These are phyloP conservation scores for Chinchilla lanigera DNA, from an alignment of 2,113 vertebrate species.

Conservation along the genomic window DNA sequence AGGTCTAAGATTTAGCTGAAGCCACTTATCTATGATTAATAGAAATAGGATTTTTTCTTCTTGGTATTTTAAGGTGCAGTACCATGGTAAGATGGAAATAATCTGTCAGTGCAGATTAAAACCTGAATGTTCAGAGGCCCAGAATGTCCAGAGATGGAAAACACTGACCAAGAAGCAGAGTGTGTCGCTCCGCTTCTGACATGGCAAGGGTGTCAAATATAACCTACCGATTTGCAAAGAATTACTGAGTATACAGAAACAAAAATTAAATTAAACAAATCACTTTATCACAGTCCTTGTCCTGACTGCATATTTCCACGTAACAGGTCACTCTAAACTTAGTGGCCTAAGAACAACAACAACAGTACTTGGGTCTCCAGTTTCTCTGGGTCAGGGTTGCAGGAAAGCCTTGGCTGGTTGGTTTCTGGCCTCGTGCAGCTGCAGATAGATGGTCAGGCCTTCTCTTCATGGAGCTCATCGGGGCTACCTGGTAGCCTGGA, in stretches of 20 bases:
- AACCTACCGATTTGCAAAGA: neutral
- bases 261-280: neutral
- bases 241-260: neutral
- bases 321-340: neutral
- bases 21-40: constrained; percentile 32
- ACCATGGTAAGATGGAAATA: constrained; percentile 22
- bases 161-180: neutral
- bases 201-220: neutral
- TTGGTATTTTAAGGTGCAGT: constrained; percentile 47
- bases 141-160: neutral
- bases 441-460: too few species aligned
- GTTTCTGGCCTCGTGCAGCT: neutral
- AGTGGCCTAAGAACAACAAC: neutral
- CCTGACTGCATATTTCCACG: neutral
- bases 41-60: neutral
- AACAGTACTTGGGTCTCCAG: neutral
- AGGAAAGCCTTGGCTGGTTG: neutral
- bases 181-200: neutral
- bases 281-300: neutral
- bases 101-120: constrained; percentile 47
- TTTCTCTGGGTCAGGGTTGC: neutral
- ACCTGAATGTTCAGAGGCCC: neutral
- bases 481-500: neutral
- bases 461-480: accelerated
- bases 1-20: constrained; percentile 9